A percentile compares a stretch with the other conserved stretches of the same genome.
Conservation (phyloP, 2,888 invertebrate species). For the Drosophila recens region DNA sequence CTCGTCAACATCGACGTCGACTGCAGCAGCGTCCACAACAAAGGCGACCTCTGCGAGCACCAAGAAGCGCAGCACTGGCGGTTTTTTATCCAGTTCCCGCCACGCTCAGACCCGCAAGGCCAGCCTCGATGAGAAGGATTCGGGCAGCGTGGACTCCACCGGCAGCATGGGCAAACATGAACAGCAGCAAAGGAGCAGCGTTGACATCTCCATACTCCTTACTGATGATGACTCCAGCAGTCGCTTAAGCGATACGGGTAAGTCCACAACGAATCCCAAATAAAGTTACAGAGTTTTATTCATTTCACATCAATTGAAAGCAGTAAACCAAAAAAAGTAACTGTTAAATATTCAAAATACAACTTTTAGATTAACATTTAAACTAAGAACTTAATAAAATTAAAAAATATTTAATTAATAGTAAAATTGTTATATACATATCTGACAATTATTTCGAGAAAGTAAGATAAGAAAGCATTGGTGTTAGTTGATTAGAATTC, state of each 20-base stretch:
- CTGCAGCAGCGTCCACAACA: slow-evolving; percentile 5
- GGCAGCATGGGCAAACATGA: slow-evolving; percentile 73
- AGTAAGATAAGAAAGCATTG: no score
- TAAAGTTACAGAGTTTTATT: background rate
- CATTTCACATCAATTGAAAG: background rate
- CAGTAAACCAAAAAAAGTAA: no score
- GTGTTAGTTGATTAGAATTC: no score
- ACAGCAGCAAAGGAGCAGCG: slow-evolving; percentile 81
- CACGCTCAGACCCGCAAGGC: slow-evolving; percentile 77
- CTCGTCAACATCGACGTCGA: slow-evolving; percentile 25
- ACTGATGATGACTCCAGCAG: slow-evolving; percentile 85
- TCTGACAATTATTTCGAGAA: no score
- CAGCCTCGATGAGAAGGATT: slow-evolving; percentile 82
- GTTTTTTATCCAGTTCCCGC: slow-evolving; percentile 49
- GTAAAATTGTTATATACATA: no score
- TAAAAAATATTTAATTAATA: no score
- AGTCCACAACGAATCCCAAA: slow-evolving; percentile 29
- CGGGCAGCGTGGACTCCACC: slow-evolving; percentile 70
- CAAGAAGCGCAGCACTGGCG: slow-evolving; percentile 64
- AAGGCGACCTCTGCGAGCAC: slow-evolving; percentile 32
- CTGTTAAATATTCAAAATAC: no score
- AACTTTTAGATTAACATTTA: no score
- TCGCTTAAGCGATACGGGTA: slow-evolving; percentile 84
- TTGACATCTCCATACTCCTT: slow-evolving; percentile 83
- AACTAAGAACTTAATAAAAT: no score